Percentiles rank a stretch among this genome's conserved stretches.
Evolutionary conservation across 2,113 vertebrate genomes (phyloP).

Genomic region (Mesembrinibis cayennensis): DNA sequence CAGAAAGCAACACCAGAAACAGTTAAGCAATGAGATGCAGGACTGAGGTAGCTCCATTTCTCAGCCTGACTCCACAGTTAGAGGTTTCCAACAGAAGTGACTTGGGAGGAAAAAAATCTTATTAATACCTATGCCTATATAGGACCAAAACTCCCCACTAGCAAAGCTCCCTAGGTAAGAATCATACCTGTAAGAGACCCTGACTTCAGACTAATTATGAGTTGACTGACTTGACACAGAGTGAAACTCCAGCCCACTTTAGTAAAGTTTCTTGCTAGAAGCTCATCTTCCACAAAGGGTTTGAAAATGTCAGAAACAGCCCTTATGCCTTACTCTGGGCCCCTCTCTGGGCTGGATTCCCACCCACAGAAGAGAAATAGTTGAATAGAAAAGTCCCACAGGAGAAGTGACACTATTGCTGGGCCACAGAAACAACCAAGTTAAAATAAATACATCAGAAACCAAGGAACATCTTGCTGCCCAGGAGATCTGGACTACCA

Average conservation of each 20-base stretch:
- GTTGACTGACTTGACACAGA: neutral
- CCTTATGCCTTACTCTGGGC: neutral
- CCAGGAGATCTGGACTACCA: neutral
- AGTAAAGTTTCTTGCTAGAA: neutral
- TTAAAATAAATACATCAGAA: constrained; percentile 25
- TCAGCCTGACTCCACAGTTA: neutral
- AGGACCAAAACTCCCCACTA: neutral
- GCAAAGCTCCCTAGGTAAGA: neutral
- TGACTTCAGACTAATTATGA: neutral
- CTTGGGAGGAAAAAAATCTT: neutral
- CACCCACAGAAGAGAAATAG: neutral
- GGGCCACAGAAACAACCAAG: neutral
- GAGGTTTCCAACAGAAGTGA: neutral
- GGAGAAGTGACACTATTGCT: constrained; percentile 6
- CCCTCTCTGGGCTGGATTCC: constrained; percentile 30
- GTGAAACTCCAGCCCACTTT: neutral
- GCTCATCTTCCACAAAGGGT: neutral
- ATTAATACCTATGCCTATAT: too few relatives aligned
- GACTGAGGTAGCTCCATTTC: neutral
- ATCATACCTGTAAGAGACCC: neutral
- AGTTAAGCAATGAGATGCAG: neutral
- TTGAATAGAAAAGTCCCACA: neutral
- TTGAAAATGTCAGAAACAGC: neutral
- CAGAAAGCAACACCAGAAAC: neutral
- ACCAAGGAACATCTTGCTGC: neutral